Percentiles rank a stretch among this genome's conserved stretches.
Conservation (phyloP, 2,888 invertebrate genomes). For the Dryococelus australis region DNA sequence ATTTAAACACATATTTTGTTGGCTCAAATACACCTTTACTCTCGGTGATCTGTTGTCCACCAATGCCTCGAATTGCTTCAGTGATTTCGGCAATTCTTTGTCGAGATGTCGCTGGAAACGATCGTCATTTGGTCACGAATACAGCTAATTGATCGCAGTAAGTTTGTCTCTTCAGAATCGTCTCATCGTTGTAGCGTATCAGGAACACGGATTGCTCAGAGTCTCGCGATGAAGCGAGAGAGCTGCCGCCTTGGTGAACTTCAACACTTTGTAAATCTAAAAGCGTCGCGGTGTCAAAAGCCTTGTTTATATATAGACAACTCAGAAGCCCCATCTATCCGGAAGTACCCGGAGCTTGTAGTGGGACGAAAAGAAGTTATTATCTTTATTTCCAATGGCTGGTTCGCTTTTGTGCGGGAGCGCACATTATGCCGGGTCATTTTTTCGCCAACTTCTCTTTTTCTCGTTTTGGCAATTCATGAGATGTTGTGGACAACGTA, state of each 20-base stretch:
- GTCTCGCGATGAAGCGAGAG: not conserved
- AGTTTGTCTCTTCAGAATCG: too few relatives aligned
- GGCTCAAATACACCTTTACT: too few relatives aligned
- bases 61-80: too few relatives aligned
- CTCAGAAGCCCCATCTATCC: not conserved
- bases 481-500: slow-evolving; percentile 6
- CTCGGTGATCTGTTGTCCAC: too few relatives aligned
- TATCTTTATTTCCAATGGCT: not conserved
- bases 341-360: not conserved
- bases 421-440: not conserved
- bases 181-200: too few relatives aligned
- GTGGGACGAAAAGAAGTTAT: not conserved
- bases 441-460: not conserved
- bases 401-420: not conserved
- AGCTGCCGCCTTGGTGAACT: not conserved
- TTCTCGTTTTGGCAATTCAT: not conserved
- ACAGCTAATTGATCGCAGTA: too few relatives aligned
- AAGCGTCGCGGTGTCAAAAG: not conserved
- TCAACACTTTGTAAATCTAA: not conserved
- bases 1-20: too few relatives aligned
- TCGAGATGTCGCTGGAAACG: too few relatives aligned
- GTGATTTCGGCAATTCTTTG: too few relatives aligned
- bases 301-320: not conserved
- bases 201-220: too few relatives aligned
- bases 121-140: too few relatives aligned